These are phyloP conservation scores for Volucella inanis DNA, from an alignment of 2,888 invertebrate genomes.

Conservation along the genomic window DNA sequence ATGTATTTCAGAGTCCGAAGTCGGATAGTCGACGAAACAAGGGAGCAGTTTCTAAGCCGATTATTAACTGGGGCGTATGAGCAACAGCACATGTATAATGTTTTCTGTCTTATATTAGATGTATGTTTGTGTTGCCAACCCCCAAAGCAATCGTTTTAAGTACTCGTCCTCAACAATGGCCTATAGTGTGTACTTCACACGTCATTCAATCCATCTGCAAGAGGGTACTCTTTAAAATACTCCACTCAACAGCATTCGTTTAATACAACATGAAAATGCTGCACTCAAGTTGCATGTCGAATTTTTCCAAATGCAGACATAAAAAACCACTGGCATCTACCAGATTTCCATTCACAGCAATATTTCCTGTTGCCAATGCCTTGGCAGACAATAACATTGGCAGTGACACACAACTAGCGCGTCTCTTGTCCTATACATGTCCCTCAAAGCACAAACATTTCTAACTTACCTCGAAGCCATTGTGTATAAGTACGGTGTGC, in stretches of 20 bases:
- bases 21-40: slow-evolving; percentile 2
- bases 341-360: slow-evolving; percentile 26
- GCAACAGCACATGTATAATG: slow-evolving; percentile 34
- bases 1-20: no score
- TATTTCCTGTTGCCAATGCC: slow-evolving; percentile 46
- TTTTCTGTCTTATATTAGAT: background rate
- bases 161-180: slow-evolving; percentile 5
- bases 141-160: slow-evolving; percentile 26
- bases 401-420: slow-evolving; percentile 33
- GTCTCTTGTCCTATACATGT: slow-evolving; percentile 39
- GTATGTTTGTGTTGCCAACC: background rate
- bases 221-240: slow-evolving; percentile 2
- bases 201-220: background rate
- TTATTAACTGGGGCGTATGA: slow-evolving; percentile 65
- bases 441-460: slow-evolving; percentile 38
- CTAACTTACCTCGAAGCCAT: slow-evolving; percentile 26
- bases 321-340: slow-evolving; percentile 6
- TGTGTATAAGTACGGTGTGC: background rate
- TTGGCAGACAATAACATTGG: slow-evolving; percentile 42
- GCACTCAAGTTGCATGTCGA: slow-evolving; percentile 11
- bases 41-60: slow-evolving; percentile 45
- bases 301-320: slow-evolving; percentile 5
- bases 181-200: slow-evolving; percentile 20
- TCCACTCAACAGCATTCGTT: background rate
- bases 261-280: background rate